A percentile compares a stretch with the other conserved stretches of the same genome.
Conservation (phyloP, 2,113 vertebrate species). For the Emydocephalus ijimae region DNA sequence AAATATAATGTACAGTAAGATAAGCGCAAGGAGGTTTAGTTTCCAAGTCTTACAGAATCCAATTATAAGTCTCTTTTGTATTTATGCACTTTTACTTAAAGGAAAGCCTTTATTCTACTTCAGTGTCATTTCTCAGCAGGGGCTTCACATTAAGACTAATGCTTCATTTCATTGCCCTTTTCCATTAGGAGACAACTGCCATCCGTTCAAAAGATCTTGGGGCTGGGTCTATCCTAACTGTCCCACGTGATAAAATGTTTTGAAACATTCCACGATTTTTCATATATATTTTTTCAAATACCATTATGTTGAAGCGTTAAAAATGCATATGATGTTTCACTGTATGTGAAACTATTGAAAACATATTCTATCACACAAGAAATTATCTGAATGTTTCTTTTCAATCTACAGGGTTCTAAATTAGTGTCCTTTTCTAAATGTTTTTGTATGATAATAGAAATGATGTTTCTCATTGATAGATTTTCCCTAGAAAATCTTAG, state of each 20-base stretch:
- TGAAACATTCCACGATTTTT: conserved; percentile 8
- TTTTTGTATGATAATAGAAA: neutral
- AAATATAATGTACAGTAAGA: conserved; percentile 72
- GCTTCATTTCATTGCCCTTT: conserved; percentile 65
- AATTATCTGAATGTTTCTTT: conserved; percentile 9
- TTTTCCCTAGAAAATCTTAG: neutral
- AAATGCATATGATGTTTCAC: neutral
- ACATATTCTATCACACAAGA: conserved; percentile 3
- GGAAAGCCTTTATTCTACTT: conserved; percentile 68
- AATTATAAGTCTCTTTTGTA: conserved; percentile 75
- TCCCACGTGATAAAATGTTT: neutral
- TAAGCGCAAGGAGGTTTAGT: conserved; percentile 70
- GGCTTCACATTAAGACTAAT: conserved; percentile 61
- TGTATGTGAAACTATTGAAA: conserved; percentile 13
- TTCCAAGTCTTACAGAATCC: conserved; percentile 75
- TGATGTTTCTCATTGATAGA: neutral
- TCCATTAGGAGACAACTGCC: conserved; percentile 66
- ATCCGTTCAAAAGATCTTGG: conserved; percentile 42
- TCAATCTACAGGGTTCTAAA: neutral
- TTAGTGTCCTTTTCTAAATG: neutral
- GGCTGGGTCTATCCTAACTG: neutral
- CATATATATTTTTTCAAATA: neutral
- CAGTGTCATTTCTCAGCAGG: conserved; percentile 74
- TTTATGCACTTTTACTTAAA: conserved; percentile 71
- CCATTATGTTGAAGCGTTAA: conserved; percentile 26